Base-by-base conservation (phyloP, 2,113 vertebrate genomes). In the Salvelinus fontinalis region DNA sequence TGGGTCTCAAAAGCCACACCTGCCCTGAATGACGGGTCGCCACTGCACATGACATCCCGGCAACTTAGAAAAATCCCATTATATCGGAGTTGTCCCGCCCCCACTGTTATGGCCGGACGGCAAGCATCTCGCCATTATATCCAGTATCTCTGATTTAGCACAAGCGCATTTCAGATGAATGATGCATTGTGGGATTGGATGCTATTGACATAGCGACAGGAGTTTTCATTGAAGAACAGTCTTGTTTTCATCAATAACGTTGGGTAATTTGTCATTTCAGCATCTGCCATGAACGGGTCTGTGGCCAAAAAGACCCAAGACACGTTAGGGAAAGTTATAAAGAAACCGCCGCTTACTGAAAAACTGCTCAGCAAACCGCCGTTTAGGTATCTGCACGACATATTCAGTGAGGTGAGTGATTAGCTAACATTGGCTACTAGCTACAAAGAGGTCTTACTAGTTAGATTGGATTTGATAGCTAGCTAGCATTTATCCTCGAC, bases 301-400 rank as follows among this genome's bases (percentile, higher is more conserved):
- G 92, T 97, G 84, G 89, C 93, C n/a, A 95, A 93, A 83, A 94
- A 94, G 88, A 98, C 97, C 54, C 97, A 97, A 93, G 97, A 98
- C 71, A 88, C 91, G 2, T 87, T 98, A 87, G 97, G 97, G 0
- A 95, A 90, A 78, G 97, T 98, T 80, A 97, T 99, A 57, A 96
- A 94, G 84, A 95, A 95, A 73, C 97, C 97, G 22, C 96, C 95
- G 44, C 93, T 99, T 24, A 97, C 95, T 0, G 97, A 99, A 48
- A 97, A 97, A 85, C 92, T 99, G 90, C 95, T 99, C 39, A 94
- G 72, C 89, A 99, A 96, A 87, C 97, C 97, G 24, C 97, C 97
- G 44, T 99, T 99, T 88, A 94, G 96, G 34, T 99, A 96, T 90
- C 93, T 99, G 77, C 97, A 99, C 90, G 97, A 99, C 84, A 94